Evolutionary conservation across 2,797 vertebrate genomes (phyloP).

Genomic region (Leucoraja ocellata): DNA sequence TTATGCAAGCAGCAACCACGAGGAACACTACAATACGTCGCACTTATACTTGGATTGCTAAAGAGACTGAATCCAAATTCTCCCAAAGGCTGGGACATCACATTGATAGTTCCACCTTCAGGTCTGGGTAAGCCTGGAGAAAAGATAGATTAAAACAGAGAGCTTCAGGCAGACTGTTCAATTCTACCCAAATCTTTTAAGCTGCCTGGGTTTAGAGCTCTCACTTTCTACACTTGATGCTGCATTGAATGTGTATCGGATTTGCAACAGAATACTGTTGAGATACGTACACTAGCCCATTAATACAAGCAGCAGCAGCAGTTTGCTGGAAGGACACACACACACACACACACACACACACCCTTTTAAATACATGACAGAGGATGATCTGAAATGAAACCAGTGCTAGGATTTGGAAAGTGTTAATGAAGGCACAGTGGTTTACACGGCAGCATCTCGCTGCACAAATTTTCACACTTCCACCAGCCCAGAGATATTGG

Average conservation of each 20-base stretch:
- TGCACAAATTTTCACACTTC: background rate
- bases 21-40: too few species aligned
- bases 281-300: background rate
- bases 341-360: too few species aligned
- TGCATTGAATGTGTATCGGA: background rate
- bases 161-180: background rate
- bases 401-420: background rate
- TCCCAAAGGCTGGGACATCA: background rate
- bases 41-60: background rate
- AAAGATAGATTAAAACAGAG: background rate
- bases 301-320: background rate
- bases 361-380: background rate
- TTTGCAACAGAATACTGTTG: background rate
- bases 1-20: too few species aligned
- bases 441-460: background rate
- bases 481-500: background rate
- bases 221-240: background rate
- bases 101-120: background rate
- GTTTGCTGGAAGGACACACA: background rate
- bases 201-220: background rate
- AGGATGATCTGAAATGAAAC: background rate
- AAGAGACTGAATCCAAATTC: background rate
- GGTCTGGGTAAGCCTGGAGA: background rate
- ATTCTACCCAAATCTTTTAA: conserved; percentile 17
- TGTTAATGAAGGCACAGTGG: background rate